phyloP scores from a whole-genome alignment of 2,888 invertebrate species.

The Caradrina clavipalpis region DNA sequence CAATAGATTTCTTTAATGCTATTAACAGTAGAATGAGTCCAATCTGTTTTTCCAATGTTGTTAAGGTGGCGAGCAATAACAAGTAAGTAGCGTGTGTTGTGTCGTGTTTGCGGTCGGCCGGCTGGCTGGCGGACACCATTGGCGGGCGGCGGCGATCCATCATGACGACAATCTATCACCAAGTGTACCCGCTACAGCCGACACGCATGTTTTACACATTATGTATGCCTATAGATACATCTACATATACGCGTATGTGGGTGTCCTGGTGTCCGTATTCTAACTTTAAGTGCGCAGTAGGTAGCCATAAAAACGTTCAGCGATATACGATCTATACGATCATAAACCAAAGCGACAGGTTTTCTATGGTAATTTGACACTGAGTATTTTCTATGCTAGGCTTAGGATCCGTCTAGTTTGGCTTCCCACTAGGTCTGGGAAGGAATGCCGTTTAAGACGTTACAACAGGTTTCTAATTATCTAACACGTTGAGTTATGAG shows the following conservation, averaged over 20 bases:
- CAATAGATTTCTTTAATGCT: slow-evolving; percentile 29
- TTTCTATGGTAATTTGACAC: slow-evolving; percentile 65
- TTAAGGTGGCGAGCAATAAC: slow-evolving; percentile 62
- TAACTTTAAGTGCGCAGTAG: slow-evolving; percentile 45
- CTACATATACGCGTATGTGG: slow-evolving; percentile 47
- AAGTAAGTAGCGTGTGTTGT: slow-evolving; percentile 64
- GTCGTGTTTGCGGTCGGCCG: slow-evolving; percentile 77
- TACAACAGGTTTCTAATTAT: slow-evolving; percentile 52
- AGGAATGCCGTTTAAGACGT: slow-evolving; percentile 51
- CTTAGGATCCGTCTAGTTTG: slow-evolving; percentile 53
- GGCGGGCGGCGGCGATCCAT: slow-evolving; percentile 77
- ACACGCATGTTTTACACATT: slow-evolving; percentile 67
- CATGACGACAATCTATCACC: slow-evolving; percentile 83
- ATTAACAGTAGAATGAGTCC: slow-evolving; percentile 32
- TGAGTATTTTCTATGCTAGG: slow-evolving; percentile 58
- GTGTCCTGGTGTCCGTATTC: slow-evolving; percentile 35
- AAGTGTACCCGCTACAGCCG: slow-evolving; percentile 59
- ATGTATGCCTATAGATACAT: slow-evolving; percentile 40
- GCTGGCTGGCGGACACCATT: slow-evolving; percentile 66
- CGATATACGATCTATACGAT: slow-evolving; percentile 60
- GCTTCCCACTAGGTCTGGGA: slow-evolving; percentile 51
- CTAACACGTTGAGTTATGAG: slow-evolving; percentile 42
- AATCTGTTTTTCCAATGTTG: slow-evolving; percentile 58
- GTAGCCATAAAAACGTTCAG: slow-evolving; percentile 60
- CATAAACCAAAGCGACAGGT: slow-evolving; percentile 62